These are phyloP conservation scores for Emydoidea blandingii DNA, from an alignment of 2,797 vertebrate genomes.

Conservation along the genomic window DNA sequence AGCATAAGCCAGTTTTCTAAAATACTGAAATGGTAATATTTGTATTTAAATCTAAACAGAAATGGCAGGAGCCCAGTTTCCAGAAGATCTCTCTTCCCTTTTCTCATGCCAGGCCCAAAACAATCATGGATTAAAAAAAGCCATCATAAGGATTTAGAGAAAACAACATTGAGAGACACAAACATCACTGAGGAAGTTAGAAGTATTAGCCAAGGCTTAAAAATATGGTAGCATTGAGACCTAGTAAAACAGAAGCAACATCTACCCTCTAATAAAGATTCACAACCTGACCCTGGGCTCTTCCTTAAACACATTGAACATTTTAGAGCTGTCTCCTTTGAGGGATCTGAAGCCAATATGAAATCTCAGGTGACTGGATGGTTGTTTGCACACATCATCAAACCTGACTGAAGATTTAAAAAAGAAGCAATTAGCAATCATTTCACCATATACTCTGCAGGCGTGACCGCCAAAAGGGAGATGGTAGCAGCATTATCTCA, in stretches of 20 bases:
- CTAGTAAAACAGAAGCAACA: background rate
- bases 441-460: background rate
- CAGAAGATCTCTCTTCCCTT: background rate
- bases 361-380: background rate
- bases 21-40: background rate
- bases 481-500: background rate
- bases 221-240: constrained; percentile 3
- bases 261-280: background rate
- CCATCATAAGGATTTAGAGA: background rate
- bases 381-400: background rate
- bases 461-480: background rate
- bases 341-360: background rate
- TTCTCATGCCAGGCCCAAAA: background rate
- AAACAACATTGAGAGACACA: background rate
- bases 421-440: constrained; percentile 9
- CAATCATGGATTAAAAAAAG: background rate
- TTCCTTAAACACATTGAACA: background rate
- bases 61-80: background rate
- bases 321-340: background rate
- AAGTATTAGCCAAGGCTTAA: background rate
- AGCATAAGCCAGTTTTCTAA: background rate
- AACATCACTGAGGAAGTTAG: background rate
- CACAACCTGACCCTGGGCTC: background rate
- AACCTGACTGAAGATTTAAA: background rate
- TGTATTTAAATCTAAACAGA: background rate